Evolutionary conservation across 1,140 invertebrate genomes (phyloP).

Genomic region (Druon quercuslanigerum): DNA sequence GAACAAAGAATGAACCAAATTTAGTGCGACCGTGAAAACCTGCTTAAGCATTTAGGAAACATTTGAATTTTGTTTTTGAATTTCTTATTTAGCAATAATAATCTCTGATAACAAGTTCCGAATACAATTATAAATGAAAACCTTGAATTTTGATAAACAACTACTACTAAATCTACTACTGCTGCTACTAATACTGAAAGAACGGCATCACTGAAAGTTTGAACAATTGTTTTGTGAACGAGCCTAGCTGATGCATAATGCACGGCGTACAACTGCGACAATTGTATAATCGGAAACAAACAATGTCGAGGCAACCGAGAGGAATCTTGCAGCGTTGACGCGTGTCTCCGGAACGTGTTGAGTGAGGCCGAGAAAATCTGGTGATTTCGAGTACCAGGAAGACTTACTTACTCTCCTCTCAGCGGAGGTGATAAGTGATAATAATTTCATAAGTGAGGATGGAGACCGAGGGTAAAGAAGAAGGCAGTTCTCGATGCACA

Average conservation of each 20-base stretch:
- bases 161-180: too few species aligned
- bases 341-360: conserved; percentile 7
- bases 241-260: not conserved
- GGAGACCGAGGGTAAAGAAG: conserved; percentile 48
- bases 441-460: conserved; percentile 31
- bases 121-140: too few species aligned
- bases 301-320: conserved; percentile 3
- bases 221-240: not conserved
- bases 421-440: not conserved
- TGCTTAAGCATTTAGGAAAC: too few species aligned
- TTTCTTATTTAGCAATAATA: too few species aligned
- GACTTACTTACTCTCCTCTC: not conserved
- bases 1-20: too few species aligned
- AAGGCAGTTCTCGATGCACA: conserved; percentile 44
- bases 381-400: not conserved
- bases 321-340: not conserved
- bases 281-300: conserved; percentile 21
- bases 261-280: not conserved
- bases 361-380: not conserved
- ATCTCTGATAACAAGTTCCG: too few species aligned
- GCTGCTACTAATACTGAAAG: too few species aligned
- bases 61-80: too few species aligned
- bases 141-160: too few species aligned
- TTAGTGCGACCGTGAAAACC: too few species aligned
- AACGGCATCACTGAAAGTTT: too few species aligned